These are phyloP conservation scores for Heliconius ethilla DNA, from an alignment of 2,888 invertebrate species.

Conservation along the genomic window DNA sequence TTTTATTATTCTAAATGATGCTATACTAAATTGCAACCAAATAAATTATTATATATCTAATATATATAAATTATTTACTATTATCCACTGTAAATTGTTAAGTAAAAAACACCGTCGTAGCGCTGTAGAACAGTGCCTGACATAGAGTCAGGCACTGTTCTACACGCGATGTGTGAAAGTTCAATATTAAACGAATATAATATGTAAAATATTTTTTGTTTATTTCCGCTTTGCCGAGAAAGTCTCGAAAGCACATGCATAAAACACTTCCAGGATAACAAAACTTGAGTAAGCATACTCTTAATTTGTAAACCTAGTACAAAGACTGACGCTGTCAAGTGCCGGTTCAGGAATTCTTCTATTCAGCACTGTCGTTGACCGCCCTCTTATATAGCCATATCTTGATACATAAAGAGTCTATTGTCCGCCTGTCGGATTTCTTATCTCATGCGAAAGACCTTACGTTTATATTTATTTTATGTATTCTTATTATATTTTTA, in stretches of 20 bases:
- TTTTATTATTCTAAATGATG: no score
- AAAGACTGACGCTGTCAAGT: conserved; percentile 45
- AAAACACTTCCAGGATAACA: background rate
- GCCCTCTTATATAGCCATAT: conserved; percentile 40
- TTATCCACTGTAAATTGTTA: no score
- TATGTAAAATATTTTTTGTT: no score
- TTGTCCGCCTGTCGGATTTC: conserved; percentile 58
- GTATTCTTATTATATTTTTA: conserved; percentile 27
- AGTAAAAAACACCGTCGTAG: no score
- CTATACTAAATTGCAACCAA: no score
- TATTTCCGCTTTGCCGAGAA: background rate
- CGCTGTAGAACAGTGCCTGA: no score
- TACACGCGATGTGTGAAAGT: no score
- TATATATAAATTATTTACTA: no score
- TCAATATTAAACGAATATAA: no score
- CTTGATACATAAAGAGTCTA: conserved; percentile 57
- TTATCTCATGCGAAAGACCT: conserved; percentile 66
- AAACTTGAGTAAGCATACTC: background rate
- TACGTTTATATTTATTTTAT: conserved; percentile 47
- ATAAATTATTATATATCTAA: no score
- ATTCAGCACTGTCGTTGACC: conserved; percentile 47
- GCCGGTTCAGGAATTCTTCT: conserved; percentile 47
- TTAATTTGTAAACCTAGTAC: conserved; percentile 17
- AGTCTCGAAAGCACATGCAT: background rate
- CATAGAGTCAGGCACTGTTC: no score